These are phyloP conservation scores for Dicycla oo DNA, from an alignment of 2,888 invertebrate species.

Conservation along the genomic window DNA sequence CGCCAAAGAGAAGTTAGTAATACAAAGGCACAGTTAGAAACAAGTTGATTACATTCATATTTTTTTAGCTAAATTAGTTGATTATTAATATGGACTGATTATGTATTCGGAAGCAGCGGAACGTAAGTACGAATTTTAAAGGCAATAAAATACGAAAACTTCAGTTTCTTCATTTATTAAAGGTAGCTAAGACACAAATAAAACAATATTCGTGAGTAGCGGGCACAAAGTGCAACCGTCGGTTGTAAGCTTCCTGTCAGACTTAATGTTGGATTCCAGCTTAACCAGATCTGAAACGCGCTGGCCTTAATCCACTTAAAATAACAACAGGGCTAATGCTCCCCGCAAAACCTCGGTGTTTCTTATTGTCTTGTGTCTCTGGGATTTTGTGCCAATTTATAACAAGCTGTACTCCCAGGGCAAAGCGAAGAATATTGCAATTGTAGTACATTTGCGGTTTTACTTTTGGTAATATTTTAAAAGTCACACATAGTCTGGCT, in stretches of 20 bases:
- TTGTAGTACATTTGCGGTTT: constrained; percentile 41
- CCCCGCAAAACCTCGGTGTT: constrained; percentile 75
- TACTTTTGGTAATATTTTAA: constrained; percentile 12
- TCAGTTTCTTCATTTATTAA: constrained; percentile 30
- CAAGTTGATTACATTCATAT: neutral
- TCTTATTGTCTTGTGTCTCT: constrained; percentile 81
- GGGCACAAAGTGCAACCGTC: constrained; percentile 80
- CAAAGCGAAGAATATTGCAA: constrained; percentile 46
- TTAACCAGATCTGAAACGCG: constrained; percentile 88
- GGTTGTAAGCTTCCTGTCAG: constrained; percentile 80
- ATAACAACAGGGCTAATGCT: constrained; percentile 86
- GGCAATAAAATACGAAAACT: constrained; percentile 29
- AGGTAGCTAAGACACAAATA: constrained; percentile 43
- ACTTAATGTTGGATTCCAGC: constrained; percentile 84
- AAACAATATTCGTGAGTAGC: constrained; percentile 56
- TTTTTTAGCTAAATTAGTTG: too few species aligned
- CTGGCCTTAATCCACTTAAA: constrained; percentile 89
- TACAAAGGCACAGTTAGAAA: neutral
- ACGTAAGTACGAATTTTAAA: neutral
- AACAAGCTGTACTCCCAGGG: constrained; percentile 59
- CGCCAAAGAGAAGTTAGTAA: neutral
- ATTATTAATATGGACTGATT: too few species aligned
- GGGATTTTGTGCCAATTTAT: constrained; percentile 82
- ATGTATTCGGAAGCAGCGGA: neutral
- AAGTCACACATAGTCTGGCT: too few species aligned